Evolutionary conservation across 2,113 vertebrate genomes (phyloP).

Genomic region (Cairina moschata): DNA sequence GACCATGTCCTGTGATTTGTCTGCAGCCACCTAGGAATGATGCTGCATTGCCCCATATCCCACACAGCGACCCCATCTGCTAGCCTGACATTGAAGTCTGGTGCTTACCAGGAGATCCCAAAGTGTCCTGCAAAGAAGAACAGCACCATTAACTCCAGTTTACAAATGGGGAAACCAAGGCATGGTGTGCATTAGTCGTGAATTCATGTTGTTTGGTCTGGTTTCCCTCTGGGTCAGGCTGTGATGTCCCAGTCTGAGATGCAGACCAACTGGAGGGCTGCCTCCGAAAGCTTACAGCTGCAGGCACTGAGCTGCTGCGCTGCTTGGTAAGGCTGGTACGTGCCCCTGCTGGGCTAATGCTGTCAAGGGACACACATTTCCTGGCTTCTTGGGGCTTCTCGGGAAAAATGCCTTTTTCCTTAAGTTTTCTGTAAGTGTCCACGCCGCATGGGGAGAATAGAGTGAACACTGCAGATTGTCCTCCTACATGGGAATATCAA

Average conservation of each 20-base stretch:
- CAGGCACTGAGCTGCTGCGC: not conserved
- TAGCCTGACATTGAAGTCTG: fast-evolving
- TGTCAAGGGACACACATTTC: not conserved
- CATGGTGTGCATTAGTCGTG: fast-evolving
- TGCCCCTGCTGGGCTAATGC: not conserved
- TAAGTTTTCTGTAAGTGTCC: not conserved
- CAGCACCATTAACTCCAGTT: fast-evolving
- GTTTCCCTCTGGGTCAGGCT: not conserved
- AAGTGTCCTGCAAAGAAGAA: not conserved
- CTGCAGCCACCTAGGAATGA: not conserved
- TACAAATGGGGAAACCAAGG: not conserved
- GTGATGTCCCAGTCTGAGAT: not conserved
- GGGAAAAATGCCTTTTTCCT: not conserved
- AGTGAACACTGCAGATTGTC: fast-evolving
- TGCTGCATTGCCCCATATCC: not conserved
- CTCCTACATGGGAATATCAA: not conserved
- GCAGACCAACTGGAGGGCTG: not conserved
- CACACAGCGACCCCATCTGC: fast-evolving
- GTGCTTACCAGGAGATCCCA: not conserved
- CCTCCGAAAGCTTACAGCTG: fast-evolving
- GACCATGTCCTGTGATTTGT: not conserved
- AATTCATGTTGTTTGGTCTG: fast-evolving
- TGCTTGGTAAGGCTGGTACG: not conserved
- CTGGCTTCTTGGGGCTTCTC: not conserved
- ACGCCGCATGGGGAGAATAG: fast-evolving